These are phyloP conservation scores for Eulemur rufifrons DNA, from an alignment of 2,113 vertebrate genomes.

Conservation along the genomic window DNA sequence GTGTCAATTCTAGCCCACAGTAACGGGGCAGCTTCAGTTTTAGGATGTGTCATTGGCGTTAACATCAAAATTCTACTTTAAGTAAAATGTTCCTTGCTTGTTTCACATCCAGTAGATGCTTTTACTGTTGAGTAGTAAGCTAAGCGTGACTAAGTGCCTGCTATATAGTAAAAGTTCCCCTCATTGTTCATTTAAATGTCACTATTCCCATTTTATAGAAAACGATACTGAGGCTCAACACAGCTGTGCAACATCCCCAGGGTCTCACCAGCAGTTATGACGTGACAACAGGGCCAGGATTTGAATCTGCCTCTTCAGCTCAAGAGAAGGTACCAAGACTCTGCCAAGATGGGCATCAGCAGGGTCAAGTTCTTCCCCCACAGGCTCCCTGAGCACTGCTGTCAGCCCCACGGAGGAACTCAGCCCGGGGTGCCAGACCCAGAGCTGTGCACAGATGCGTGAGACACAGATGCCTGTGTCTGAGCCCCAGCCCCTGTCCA, in stretches of 20 bases:
- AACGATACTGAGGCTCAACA: not conserved
- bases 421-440: not conserved
- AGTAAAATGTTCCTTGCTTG: not conserved
- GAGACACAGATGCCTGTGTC: fast-evolving
- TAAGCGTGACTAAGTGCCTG: not conserved
- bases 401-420: not conserved
- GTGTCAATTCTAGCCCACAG: not conserved
- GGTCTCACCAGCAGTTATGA: not conserved
- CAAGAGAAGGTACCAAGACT: not conserved
- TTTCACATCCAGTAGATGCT: not conserved
- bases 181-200: not conserved
- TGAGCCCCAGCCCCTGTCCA: not conserved
- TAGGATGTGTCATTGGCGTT: not conserved
- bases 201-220: not conserved
- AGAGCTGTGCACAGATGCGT: not conserved
- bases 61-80: not conserved
- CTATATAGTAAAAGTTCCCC: not conserved
- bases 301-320: not conserved
- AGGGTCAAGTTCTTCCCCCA: not conserved
- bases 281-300: not conserved
- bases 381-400: not conserved
- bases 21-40: not conserved
- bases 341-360: not conserved
- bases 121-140: not conserved
- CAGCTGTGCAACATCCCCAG: not conserved